Conservation (phyloP, 2,797 vertebrate genomes). For the Manis pentadactyla region DNA sequence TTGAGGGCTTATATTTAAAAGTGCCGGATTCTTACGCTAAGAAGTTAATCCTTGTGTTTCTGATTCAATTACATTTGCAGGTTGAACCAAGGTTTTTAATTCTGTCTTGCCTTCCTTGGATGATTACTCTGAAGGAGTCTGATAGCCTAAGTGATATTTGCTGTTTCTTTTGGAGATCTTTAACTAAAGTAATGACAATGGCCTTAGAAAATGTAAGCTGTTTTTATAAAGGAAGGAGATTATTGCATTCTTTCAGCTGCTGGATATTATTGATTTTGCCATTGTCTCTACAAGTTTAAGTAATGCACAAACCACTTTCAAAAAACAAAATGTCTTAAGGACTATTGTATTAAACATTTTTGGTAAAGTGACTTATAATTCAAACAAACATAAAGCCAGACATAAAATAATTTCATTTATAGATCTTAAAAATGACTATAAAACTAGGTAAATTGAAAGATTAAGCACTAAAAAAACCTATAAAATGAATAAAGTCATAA, state of each 20-base stretch:
- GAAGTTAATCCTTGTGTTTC: slow-evolving; percentile 80
- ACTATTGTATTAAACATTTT: slow-evolving; percentile 7
- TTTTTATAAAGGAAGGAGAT: not conserved
- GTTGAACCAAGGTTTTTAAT: slow-evolving; percentile 69
- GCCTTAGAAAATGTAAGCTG: no score
- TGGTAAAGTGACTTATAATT: not conserved
- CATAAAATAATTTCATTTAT: not conserved
- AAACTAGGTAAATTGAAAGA: slow-evolving; percentile 32
- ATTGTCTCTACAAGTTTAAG: not conserved
- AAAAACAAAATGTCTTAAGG: slow-evolving; percentile 29
- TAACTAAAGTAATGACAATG: not conserved
- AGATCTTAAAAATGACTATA: not conserved
- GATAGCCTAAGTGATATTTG: not conserved
- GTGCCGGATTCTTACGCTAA: slow-evolving; percentile 72
- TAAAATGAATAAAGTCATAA: not conserved
- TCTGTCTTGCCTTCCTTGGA: slow-evolving; percentile 58
- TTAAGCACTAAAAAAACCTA: not conserved
- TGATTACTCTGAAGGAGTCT: slow-evolving; percentile 10
- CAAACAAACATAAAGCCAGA: not conserved
- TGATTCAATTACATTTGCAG: slow-evolving; percentile 70
- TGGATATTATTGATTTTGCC: not conserved
- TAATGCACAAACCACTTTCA: not conserved
- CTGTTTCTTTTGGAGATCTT: slow-evolving; percentile 18
- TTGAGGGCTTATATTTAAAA: slow-evolving; percentile 75
- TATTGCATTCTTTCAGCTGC: not conserved